Conservation (phyloP, 37 sponge, comb jelly and placozoan genomes). For the Amphimedon queenslandica region DNA sequence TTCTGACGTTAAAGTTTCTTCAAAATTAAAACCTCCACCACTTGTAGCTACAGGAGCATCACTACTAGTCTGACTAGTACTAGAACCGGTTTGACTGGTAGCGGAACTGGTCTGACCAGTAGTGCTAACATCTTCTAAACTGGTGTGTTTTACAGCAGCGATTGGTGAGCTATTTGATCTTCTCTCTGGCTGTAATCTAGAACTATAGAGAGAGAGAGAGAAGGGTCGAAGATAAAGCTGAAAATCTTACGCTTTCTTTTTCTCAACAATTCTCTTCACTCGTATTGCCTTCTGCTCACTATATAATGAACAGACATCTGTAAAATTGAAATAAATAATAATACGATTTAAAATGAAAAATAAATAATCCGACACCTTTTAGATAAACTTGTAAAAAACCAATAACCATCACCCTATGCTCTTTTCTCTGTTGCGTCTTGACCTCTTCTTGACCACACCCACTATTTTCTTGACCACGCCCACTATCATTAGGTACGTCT, state of each 20-base stretch:
- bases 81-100: no score
- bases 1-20: background rate
- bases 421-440: background rate
- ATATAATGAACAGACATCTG: constrained; percentile 66
- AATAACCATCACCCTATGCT: background rate
- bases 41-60: no score
- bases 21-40: no score
- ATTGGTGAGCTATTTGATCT: no score
- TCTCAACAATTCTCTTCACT: constrained; percentile 79
- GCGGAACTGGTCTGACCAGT: no score
- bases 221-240: background rate
- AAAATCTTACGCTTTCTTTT: constrained; percentile 45
- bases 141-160: no score
- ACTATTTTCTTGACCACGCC: no score
- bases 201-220: constrained; percentile 1
- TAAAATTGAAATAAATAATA: background rate
- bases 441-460: no score
- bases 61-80: no score
- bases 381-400: background rate
- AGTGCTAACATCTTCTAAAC: background rate
- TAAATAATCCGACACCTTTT: background rate
- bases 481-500: no score
- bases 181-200: constrained; percentile 27
- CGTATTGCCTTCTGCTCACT: constrained; percentile 78
- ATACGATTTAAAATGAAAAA: background rate